phyloP scores from a whole-genome alignment of 1,140 invertebrate genomes.

The Anastrepha obliqua region DNA sequence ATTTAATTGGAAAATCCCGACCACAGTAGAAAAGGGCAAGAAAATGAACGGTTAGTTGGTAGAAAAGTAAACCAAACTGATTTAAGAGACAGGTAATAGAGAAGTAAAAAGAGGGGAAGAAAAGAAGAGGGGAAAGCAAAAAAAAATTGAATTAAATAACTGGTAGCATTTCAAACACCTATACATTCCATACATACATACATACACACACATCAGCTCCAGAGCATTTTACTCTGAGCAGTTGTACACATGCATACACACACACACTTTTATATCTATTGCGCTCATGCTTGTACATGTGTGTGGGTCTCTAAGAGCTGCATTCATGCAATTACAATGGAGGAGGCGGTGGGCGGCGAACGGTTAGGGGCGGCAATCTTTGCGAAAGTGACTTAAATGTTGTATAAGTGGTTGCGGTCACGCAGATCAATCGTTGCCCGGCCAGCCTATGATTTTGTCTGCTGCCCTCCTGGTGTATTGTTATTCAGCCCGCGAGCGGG shows the following conservation, averaged over 20 bases:
- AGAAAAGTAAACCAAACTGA: not conserved
- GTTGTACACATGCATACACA: not conserved
- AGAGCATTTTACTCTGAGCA: no score
- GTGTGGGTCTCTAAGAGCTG: not conserved
- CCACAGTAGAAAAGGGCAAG: not conserved
- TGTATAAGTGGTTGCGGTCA: slow-evolving; percentile 9
- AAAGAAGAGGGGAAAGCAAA: not conserved
- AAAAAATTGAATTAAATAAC: slow-evolving; percentile 17
- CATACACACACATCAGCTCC: not conserved
- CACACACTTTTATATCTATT: not conserved
- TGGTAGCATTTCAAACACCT: not conserved
- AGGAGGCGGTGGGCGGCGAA: not conserved
- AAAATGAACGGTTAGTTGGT: not conserved
- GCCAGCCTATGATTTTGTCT: not conserved
- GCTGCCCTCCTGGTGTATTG: not conserved
- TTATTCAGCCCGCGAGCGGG: not conserved
- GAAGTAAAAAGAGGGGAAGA: no score
- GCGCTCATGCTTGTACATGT: not conserved
- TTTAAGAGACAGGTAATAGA: no score
- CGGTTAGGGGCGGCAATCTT: not conserved
- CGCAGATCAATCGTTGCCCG: not conserved
- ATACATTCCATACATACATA: not conserved
- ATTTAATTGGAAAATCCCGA: slow-evolving; percentile 38
- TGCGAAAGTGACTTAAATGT: slow-evolving; percentile 25
- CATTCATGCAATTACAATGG: not conserved